Percentiles rank a stretch among this genome's conserved stretches.
Conservation (phyloP, 2,888 invertebrate genomes). For the Lasioglossum calceatum region DNA sequence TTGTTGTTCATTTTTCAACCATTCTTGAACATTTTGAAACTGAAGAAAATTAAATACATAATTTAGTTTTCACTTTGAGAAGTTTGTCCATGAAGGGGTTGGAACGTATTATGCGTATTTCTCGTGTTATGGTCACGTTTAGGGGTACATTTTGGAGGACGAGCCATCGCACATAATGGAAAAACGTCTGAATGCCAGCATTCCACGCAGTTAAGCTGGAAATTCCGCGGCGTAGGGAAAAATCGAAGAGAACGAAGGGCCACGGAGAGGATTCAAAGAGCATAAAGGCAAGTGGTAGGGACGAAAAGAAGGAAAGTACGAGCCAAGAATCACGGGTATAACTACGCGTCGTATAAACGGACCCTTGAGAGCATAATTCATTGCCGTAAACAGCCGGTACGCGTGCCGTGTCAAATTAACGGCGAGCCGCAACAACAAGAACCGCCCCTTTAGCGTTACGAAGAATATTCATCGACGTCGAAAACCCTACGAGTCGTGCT, state of each 20-base stretch:
- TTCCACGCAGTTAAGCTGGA: constrained; percentile 3
- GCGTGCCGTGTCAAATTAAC: constrained; percentile 79
- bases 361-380: constrained; percentile 79
- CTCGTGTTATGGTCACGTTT: background rate
- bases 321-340: constrained; percentile 53
- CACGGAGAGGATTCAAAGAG: background rate
- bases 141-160: background rate
- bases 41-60: too few relatives aligned
- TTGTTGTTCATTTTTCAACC: background rate
- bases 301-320: constrained; percentile 20
- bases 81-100: too few relatives aligned
- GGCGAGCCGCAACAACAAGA: constrained; percentile 54
- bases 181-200: background rate
- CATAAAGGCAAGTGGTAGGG: background rate
- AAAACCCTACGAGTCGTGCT: background rate
- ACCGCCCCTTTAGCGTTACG: constrained; percentile 29
- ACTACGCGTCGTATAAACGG: constrained; percentile 75
- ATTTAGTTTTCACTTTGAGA: too few relatives aligned
- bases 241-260: background rate
- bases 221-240: background rate
- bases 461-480: constrained; percentile 27
- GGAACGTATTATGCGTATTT: background rate
- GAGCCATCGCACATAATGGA: background rate
- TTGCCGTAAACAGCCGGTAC: constrained; percentile 79
- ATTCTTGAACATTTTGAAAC: too few relatives aligned